Percentiles rank a stretch among this genome's conserved stretches.
Conservation (phyloP, 2,113 vertebrate genomes). For the Typhlomys cinereus region DNA sequence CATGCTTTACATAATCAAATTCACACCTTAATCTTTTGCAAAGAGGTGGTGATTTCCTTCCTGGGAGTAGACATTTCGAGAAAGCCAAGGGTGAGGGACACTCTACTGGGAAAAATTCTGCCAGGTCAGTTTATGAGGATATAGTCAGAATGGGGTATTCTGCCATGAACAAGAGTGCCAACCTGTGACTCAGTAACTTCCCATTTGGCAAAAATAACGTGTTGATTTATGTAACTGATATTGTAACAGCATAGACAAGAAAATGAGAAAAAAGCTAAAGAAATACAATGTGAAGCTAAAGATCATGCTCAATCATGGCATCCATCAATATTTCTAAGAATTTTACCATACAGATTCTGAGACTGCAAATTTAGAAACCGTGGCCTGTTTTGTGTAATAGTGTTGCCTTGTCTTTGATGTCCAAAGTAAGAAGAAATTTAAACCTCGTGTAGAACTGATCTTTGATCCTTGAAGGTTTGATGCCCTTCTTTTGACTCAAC, state of each 20-base stretch:
- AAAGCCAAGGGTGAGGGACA: not conserved
- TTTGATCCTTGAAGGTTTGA: fast-evolving
- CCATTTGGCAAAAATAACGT: slow-evolving; percentile 44
- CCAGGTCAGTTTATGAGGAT: slow-evolving; percentile 14
- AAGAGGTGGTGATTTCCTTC: slow-evolving; percentile 59
- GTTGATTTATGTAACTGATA: slow-evolving; percentile 47
- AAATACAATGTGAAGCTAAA: not conserved
- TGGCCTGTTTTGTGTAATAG: not conserved
- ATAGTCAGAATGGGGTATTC: slow-evolving; percentile 24
- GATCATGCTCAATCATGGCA: not conserved
- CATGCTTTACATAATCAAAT: slow-evolving; percentile 59
- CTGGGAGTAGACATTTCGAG: slow-evolving; percentile 42
- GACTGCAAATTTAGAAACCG: not conserved
- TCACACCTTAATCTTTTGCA: slow-evolving; percentile 54
- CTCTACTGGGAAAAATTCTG: slow-evolving; percentile 14
- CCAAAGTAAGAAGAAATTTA: not conserved
- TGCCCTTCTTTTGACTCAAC: not conserved
- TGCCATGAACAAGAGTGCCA: not conserved
- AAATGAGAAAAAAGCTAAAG: not conserved
- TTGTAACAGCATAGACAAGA: not conserved
- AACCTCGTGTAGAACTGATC: not conserved
- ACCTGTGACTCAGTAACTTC: slow-evolving; percentile 42
- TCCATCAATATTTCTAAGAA: not conserved
- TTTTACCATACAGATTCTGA: not conserved
- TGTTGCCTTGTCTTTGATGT: not conserved